Evolutionary conservation across 2,113 vertebrate species (phyloP), one percentile per base, ranked within the genome.

Genomic region (Sander lucioperca): DNA sequence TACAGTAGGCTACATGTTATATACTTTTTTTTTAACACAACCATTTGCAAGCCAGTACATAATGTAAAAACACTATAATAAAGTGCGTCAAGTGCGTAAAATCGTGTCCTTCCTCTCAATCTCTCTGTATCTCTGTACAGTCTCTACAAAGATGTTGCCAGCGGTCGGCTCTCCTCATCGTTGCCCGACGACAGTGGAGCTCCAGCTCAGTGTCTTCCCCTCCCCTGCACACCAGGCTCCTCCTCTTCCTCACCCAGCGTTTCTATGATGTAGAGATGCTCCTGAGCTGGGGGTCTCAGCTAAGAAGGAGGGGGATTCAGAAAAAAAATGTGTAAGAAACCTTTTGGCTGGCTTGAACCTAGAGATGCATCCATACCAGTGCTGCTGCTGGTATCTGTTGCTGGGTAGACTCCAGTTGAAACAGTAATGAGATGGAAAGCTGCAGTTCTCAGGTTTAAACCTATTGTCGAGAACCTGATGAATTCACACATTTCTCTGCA

Each of bases 261-360:
- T 96, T 94, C 65, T 88, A 94, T 6, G 95, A 96, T 3, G 25
- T 95, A 0, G 95, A 96, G 71, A 56, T 68, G 30, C 4, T 95
- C 1, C n/a, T 91, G 1, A 81, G 5, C 3, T 94, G 92, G 93
- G 77, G 19, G 19, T 18, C 15, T 13, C 36, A n/a, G 33, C 21
- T 78, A 18, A 88, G 8, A 19, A 80, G 39, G 15, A 87, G 74
- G 58, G 9, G 10, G 0, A 39, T 95, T 6, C 27, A 45, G 15
- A 88, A 2, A 30, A 94, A 91, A 73, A 96, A 96, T 19, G 45
- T 4, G 96, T 96, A 91, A 90, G 90, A 61, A 21, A 58, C 9
- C 2, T 27, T 47, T 13, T 33, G n/a, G 21, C 6, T 59, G 10
- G 27, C 8, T 50, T 57, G 1, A 67, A 73, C 5, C 2, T 5